A percentile compares a stretch with the other conserved stretches of the same genome.
Evolutionary conservation across 2,797 vertebrate genomes (phyloP).

Genomic region (Crenuchus spilurus): DNA sequence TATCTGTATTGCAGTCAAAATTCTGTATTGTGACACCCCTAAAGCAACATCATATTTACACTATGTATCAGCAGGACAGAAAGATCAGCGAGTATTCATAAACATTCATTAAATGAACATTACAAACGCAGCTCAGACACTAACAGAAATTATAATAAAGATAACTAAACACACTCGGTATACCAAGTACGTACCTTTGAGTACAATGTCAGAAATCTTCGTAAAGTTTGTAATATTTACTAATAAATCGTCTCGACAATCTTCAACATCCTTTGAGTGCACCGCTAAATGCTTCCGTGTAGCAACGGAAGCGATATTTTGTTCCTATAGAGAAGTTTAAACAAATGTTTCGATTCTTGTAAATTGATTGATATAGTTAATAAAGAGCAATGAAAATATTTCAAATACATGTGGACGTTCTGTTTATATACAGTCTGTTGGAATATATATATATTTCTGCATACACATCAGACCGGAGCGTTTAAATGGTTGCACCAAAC

Average conservation of each 20-base stretch:
- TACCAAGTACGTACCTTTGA: not conserved
- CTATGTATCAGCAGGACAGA: no score
- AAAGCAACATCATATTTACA: no score
- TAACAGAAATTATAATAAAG: no score
- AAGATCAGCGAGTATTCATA: no score
- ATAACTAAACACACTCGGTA: no score
- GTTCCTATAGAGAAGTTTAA: constrained; percentile 57
- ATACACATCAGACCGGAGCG: constrained; percentile 39
- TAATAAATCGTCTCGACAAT: not conserved
- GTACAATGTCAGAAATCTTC: not conserved
- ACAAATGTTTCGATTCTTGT: not conserved
- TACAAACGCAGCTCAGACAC: no score
- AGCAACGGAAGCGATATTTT: not conserved
- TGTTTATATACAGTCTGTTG: not conserved
- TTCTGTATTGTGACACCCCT: no score
- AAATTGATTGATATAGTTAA: no score
- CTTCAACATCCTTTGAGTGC: not conserved
- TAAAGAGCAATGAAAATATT: no score
- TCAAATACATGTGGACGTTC: not conserved
- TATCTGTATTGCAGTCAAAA: no score
- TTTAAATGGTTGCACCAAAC: constrained; percentile 65
- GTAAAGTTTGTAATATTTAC: not conserved
- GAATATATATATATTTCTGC: no score
- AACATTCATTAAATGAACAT: no score
- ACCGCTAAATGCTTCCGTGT: constrained; percentile 36